phyloP scores from a whole-genome alignment of 2,888 invertebrate genomes.

The Agrochola macilenta region DNA sequence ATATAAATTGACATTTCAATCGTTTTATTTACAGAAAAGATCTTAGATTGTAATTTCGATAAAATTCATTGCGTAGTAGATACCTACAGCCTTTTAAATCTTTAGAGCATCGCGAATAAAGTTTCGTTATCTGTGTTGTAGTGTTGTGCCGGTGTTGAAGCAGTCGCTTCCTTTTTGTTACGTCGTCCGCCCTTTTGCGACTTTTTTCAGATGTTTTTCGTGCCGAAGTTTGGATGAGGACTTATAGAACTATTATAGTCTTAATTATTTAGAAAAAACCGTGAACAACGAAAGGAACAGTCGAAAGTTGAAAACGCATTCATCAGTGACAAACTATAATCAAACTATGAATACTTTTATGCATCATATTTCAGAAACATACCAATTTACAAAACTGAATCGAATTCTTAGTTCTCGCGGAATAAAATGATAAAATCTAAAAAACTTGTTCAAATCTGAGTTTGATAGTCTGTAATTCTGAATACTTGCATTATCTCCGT shows the following conservation, averaged over 20 bases:
- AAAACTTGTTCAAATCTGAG: background rate
- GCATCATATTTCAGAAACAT: background rate
- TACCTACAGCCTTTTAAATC: slow-evolving; percentile 12
- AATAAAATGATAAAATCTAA: background rate
- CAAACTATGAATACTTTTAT: background rate
- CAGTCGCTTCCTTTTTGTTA: slow-evolving; percentile 74
- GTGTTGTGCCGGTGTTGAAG: slow-evolving; percentile 34
- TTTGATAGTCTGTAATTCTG: background rate
- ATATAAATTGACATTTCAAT: slow-evolving; percentile 71
- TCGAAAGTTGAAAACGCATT: background rate
- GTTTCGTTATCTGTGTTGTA: slow-evolving; percentile 49
- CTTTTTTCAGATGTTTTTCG: slow-evolving; percentile 44
- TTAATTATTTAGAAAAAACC: background rate
- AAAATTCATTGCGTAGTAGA: background rate
- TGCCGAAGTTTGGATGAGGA: slow-evolving; percentile 20
- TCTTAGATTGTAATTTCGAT: slow-evolving; percentile 26
- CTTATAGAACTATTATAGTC: slow-evolving; percentile 15
- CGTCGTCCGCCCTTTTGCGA: slow-evolving; percentile 65
- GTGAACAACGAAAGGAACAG: background rate
- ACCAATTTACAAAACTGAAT: background rate
- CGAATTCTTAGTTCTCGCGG: background rate
- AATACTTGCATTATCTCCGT: slow-evolving; percentile 16
- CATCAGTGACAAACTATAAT: background rate
- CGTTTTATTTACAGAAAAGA: slow-evolving; percentile 47
- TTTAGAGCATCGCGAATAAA: slow-evolving; percentile 35